These are phyloP conservation scores for Poeciliopsis prolifica DNA, from an alignment of 2,113 vertebrate genomes.

Conservation along the genomic window DNA sequence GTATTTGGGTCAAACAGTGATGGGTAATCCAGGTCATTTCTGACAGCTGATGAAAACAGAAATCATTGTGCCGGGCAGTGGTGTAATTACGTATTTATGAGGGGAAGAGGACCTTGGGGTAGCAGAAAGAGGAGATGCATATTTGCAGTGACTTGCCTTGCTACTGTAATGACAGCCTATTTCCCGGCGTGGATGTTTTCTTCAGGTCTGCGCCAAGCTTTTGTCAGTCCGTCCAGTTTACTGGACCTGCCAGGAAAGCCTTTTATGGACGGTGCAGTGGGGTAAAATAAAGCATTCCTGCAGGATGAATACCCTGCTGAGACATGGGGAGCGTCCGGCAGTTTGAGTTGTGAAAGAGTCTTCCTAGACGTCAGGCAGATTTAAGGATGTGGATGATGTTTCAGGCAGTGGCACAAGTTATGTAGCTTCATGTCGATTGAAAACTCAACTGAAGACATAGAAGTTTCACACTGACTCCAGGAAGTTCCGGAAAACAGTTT, in stretches of 20 bases:
- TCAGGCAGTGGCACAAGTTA: too few species aligned
- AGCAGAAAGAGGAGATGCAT: slow-evolving; percentile 62
- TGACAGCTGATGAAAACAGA: slow-evolving; percentile 84
- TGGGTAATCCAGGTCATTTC: slow-evolving; percentile 80
- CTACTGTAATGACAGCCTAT: slow-evolving; percentile 76
- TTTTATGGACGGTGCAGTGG: slow-evolving; percentile 66
- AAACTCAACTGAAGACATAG: background rate
- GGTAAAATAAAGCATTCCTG: slow-evolving; percentile 78
- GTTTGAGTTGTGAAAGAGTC: slow-evolving; percentile 59
- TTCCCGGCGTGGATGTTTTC: slow-evolving; percentile 72
- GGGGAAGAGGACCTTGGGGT: slow-evolving; percentile 73
- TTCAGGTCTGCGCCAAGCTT: slow-evolving; percentile 52
- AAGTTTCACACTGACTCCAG: background rate
- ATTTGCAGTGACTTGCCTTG: slow-evolving; percentile 47
- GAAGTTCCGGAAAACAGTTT: background rate
- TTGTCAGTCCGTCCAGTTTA: slow-evolving; percentile 66
- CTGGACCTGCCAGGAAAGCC: slow-evolving; percentile 69
- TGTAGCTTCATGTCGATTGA: background rate
- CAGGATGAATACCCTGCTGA: slow-evolving; percentile 66
- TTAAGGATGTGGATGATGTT: slow-evolving; percentile 60
- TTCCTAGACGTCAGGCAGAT: slow-evolving; percentile 30
- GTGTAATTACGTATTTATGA: slow-evolving; percentile 82
- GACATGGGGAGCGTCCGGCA: slow-evolving; percentile 47
- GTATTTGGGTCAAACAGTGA: slow-evolving; percentile 82
- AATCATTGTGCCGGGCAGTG: slow-evolving; percentile 71